phyloP scores from a whole-genome alignment of 2,888 invertebrate genomes.

The Calliopum simillimum region DNA sequence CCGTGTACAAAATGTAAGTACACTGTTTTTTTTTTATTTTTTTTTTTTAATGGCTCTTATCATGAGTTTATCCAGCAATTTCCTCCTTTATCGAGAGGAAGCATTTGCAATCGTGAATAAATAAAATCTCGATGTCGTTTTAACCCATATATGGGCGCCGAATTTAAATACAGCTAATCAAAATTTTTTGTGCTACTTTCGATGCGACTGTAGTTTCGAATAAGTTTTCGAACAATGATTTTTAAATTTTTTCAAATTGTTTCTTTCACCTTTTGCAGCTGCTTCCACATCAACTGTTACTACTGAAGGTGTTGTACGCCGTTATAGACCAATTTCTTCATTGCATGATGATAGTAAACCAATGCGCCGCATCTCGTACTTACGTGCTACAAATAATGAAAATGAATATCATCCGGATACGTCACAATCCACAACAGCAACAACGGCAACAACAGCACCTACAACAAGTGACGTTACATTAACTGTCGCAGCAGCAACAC shows the following conservation, averaged over 20 bases:
- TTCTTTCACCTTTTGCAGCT: background rate
- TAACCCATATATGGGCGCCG: no score
- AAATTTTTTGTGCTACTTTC: background rate
- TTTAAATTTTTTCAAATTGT: background rate
- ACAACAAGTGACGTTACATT: conserved; percentile 30
- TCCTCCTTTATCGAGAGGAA: no score
- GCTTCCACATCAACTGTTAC: conserved; percentile 44
- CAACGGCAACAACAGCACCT: conserved; percentile 39
- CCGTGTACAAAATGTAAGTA: conserved; percentile 48
- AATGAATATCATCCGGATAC: conserved; percentile 70
- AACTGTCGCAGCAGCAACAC: conserved; percentile 34
- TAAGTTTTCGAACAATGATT: background rate
- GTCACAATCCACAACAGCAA: conserved; percentile 44
- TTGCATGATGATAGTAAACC: conserved; percentile 84
- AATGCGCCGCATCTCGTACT: conserved; percentile 91
- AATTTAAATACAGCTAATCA: background rate
- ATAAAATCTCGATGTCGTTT: no score
- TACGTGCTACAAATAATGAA: conserved; percentile 88
- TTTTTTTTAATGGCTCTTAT: no score
- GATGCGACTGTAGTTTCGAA: background rate
- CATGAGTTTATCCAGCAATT: no score
- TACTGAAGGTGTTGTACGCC: conserved; percentile 57
- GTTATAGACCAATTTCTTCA: conserved; percentile 66
- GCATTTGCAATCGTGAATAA: no score
- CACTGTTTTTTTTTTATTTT: background rate